Evolutionary conservation across 2,113 vertebrate genomes (phyloP), one percentile per base, ranked within the genome.

Genomic region (Tragelaphus imberbis): DNA sequence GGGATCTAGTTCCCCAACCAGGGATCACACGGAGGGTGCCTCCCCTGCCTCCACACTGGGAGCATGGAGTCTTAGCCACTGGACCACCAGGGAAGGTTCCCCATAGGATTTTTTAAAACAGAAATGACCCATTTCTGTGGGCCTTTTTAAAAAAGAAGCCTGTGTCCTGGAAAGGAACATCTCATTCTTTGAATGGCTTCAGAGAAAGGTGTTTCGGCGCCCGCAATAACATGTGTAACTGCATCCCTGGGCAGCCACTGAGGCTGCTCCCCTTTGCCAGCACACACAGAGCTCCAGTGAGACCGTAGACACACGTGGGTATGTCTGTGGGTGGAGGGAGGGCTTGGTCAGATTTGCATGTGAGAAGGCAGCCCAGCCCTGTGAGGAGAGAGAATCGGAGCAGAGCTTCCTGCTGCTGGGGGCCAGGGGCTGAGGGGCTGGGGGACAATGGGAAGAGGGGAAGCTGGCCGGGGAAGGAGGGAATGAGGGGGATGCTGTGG

Each of bases 141-240:
- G 28, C 49, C 15, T 12, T 58, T 36, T 61, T 30, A 4, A 3
- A 5, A 11, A 15, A 15, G 56, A 27, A 65, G 49, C 33, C 30
- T 49, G 25, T 17, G 15, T 51, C 77, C 58, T 13, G 7, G 93
- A 56, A 84, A 84, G 36, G 13, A 84, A 36, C 4, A 9, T 49
- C 44, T 81, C 7, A 23, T 79, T 65, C 81, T 59, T 93, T 55
- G 53, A 95, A 85, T 53, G n/a, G n/a, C 53, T 87, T 28, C 23
- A n/a, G 1, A 59, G 68, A 30, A 61, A 61, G 15, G 30, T 13
- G 17, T 84, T 81, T 61, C 44, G 9, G 80, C 5, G 2, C 12
- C 6, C 7, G 19, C 2, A 3, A 33, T 44, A 51, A n/a, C 6
- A 0, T 17, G 28, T 12, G 30, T 33, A 11, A 40, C 56, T 47